Conservation (phyloP, 2,797 vertebrate species). For the Silurus lanzhouensis region DNA sequence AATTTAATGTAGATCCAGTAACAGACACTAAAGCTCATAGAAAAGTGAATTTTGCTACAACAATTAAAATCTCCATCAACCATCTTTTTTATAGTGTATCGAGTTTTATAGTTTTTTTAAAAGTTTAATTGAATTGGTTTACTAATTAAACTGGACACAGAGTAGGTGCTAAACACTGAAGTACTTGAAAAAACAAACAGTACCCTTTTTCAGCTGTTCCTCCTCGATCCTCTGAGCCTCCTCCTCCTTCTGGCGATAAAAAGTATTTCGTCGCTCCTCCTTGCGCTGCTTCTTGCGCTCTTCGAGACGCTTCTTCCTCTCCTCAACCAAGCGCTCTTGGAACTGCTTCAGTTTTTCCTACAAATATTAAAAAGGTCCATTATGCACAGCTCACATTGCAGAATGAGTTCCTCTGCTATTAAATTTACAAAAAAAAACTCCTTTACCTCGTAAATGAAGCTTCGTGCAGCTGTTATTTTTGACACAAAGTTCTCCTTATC, state of each 20-base stretch:
- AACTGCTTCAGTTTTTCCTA: slow-evolving; percentile 96
- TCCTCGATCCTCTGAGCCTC: slow-evolving; percentile 90
- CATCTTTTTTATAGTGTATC: no score
- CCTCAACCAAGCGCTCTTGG: slow-evolving; percentile 88
- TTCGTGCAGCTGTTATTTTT: slow-evolving; percentile 89
- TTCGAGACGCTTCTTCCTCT: slow-evolving; percentile 87
- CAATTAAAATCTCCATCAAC: no score
- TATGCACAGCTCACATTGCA: not conserved
- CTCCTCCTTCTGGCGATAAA: slow-evolving; percentile 89
- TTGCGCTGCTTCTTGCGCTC: slow-evolving; percentile 93
- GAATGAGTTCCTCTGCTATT: not conserved
- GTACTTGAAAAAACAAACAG: not conserved
- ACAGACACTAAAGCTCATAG: no score
- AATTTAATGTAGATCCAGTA: not conserved
- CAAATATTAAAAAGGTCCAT: not conserved
- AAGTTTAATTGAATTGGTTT: no score
- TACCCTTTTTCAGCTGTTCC: slow-evolving; percentile 94
- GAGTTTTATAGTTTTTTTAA: no score
- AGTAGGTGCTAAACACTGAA: not conserved
- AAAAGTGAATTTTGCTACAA: no score
- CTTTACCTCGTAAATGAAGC: slow-evolving; percentile 92
- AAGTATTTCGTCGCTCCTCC: slow-evolving; percentile 85
- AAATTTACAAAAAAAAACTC: not conserved
- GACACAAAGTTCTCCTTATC: slow-evolving; percentile 92
- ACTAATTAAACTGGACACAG: no score